Base-by-base conservation (phyloP, 1,140 invertebrate genomes). In the Telenomus remus region DNA sequence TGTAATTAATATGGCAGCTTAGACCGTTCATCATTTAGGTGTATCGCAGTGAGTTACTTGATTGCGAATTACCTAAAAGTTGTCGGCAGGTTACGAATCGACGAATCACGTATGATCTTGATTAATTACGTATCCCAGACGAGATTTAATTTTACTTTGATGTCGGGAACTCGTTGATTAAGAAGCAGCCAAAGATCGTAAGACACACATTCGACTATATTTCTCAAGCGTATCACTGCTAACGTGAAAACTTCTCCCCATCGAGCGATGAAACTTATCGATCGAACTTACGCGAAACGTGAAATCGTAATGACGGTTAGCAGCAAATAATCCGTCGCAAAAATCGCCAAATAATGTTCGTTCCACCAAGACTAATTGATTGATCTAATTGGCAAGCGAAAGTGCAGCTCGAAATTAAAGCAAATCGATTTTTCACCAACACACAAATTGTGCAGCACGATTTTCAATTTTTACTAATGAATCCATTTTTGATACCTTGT, bases 91-190 rank as follows among this genome's bases (percentile, higher is more conserved):
- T 75, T 69, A 34, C 54, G 59, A 75, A 64, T 75, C 59, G 72
- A 33, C 35, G 54, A 68, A 75, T 75, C 69, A 75, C 53, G 64
- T 75, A 59, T 69, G 72, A 69, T 73, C 43, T 60, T n/a, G 78
- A 73, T 77, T 76, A 80, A 80, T 80, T 80, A 80, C 60, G 56
- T 72, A 72, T 76, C 72, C 66, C 54, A 56, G 55, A 47, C 19
- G 55, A 73, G 65, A 76, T 70, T 79, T 75, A 69, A 78, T 75
- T 75, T 80, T 50, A 19, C 57, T 71, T 78, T 78, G 72, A 69
- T 70, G 70, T 69, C 59, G 54, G 53, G 65, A 50, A 51, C 60
- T 59, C 65, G 70, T 72, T 78, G 63, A 60, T 78, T 66, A 78
- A 69, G 69, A 80, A 61, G 57, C 60, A 56, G 14, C 10, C 65